Conservation (phyloP, 2,888 invertebrate genomes). For the Lepidochitona cinerea region DNA sequence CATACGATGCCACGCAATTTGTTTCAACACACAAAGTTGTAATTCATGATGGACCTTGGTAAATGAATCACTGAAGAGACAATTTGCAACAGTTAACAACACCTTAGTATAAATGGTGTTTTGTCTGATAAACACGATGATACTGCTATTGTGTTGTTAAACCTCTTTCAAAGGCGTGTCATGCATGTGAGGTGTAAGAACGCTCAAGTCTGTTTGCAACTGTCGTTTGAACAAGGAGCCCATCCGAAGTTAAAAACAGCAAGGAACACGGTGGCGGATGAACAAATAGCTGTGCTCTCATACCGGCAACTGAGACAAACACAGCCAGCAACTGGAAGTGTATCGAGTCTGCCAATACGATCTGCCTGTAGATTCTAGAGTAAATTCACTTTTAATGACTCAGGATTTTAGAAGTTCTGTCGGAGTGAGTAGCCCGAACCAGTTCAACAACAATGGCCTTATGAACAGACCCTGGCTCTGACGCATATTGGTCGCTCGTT, state of each 20-base stretch:
- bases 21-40: background rate
- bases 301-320: conserved; percentile 5
- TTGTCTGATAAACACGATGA: background rate
- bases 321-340: conserved; percentile 1
- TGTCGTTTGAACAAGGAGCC: conserved; percentile 3
- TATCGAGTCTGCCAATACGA: conserved; percentile 4
- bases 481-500: too few relatives aligned
- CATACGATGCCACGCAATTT: background rate
- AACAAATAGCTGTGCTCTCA: conserved; percentile 1
- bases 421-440: background rate
- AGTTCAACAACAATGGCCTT: background rate
- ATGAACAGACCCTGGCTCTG: too few relatives aligned
- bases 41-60: too few relatives aligned
- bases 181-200: background rate
- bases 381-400: conserved; percentile 7
- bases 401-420: conserved; percentile 3
- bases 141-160: background rate
- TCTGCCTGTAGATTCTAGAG: conserved; percentile 1
- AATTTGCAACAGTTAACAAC: too few relatives aligned
- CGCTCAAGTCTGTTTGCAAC: background rate
- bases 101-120: too few relatives aligned
- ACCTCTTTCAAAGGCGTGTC: background rate
- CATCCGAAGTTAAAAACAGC: conserved; percentile 3
- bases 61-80: too few relatives aligned
- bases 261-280: background rate